phyloP scores from a whole-genome alignment of 2,888 invertebrate species.

The Melolontha melolontha region DNA sequence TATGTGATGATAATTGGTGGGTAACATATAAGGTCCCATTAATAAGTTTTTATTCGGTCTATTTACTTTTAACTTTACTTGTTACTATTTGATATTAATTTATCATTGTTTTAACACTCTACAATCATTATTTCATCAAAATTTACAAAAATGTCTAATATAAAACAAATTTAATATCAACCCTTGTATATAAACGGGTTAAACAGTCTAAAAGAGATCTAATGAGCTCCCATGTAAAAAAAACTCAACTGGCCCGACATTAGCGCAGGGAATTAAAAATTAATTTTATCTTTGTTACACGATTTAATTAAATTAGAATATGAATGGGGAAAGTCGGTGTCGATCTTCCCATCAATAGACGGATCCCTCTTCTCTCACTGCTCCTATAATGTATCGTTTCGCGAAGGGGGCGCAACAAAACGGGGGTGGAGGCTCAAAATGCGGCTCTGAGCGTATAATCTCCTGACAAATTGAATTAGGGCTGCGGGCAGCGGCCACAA shows the following conservation, averaged over 20 bases:
- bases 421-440: conserved; percentile 59
- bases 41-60: too few relatives aligned
- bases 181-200: conserved; percentile 4
- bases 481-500: conserved; percentile 61
- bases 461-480: conserved; percentile 68
- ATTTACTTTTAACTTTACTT: too few relatives aligned
- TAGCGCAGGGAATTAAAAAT: conserved; percentile 63
- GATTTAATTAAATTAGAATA: conserved; percentile 63
- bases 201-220: conserved; percentile 20
- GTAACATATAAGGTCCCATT: too few relatives aligned
- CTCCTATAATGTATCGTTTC: conserved; percentile 65
- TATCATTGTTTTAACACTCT: too few relatives aligned
- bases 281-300: conserved; percentile 66
- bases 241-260: conserved; percentile 50
- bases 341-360: conserved; percentile 47
- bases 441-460: conserved; percentile 66
- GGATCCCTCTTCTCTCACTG: conserved; percentile 53
- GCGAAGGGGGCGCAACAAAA: conserved; percentile 52
- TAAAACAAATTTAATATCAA: too few relatives aligned
- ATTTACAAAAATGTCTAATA: too few relatives aligned
- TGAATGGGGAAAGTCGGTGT: conserved; percentile 47
- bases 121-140: too few relatives aligned
- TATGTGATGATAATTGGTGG: too few relatives aligned
- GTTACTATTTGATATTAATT: too few relatives aligned
- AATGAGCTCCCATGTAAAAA: conserved; percentile 54